Percentiles rank a stretch among this genome's conserved stretches.
Conservation (phyloP, 1,140 invertebrate genomes). For the Brachionus paranguensis region DNA sequence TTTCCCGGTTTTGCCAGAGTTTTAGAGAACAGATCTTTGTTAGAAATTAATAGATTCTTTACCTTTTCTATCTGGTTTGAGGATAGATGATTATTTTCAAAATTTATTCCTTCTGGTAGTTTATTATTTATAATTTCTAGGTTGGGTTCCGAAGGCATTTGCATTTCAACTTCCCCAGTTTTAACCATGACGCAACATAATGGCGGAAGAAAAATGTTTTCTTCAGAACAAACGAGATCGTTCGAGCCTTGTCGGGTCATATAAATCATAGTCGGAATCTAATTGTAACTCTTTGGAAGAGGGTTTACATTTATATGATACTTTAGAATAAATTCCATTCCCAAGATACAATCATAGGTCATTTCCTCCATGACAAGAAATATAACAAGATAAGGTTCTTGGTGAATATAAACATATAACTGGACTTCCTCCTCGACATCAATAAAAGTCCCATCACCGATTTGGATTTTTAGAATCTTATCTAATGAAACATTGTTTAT, state of each 20-base stretch:
- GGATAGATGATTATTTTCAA: not conserved
- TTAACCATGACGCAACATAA: not conserved
- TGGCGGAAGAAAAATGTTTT: not conserved
- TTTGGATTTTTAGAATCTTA: not conserved
- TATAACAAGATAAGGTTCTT: not conserved
- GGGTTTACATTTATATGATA: not conserved
- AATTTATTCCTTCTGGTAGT: not conserved
- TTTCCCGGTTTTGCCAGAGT: too few relatives aligned
- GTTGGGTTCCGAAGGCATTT: not conserved
- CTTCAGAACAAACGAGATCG: not conserved
- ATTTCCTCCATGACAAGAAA: not conserved
- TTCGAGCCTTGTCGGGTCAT: not conserved
- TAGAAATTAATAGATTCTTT: too few relatives aligned
- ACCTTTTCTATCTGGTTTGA: not conserved
- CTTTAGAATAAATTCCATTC: not conserved
- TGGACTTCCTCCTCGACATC: not conserved
- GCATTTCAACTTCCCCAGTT: not conserved
- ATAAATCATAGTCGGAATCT: not conserved
- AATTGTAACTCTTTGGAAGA: not conserved
- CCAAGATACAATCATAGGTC: not conserved
- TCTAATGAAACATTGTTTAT: not conserved
- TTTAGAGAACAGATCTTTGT: too few relatives aligned
- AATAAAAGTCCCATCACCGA: not conserved
- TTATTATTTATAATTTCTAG: not conserved
- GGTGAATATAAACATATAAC: not conserved